Percentiles rank a stretch among this genome's conserved stretches.
phyloP scores from a whole-genome alignment of 2,888 invertebrate species.

The Blastobasis adustella region DNA sequence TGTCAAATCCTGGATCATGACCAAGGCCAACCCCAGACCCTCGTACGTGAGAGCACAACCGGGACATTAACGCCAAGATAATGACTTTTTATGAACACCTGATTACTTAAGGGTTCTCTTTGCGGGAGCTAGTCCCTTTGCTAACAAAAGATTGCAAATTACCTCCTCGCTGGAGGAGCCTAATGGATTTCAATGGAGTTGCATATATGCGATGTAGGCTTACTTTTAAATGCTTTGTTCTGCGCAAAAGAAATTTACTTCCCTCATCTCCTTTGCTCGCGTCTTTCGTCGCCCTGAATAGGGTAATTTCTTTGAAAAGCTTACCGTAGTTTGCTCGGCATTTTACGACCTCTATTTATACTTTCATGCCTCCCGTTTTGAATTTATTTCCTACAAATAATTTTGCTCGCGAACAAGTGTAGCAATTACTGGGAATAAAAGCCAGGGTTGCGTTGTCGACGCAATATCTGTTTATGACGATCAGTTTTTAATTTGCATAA shows the following conservation, averaged over 20 bases:
- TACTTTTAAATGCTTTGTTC: constrained; percentile 64
- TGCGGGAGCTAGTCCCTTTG: constrained; percentile 29
- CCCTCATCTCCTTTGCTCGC: constrained; percentile 46
- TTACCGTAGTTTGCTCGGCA: constrained; percentile 33
- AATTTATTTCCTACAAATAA: constrained; percentile 28
- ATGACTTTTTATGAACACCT: too few relatives aligned
- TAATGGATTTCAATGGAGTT: constrained; percentile 68
- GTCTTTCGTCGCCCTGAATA: constrained; percentile 50
- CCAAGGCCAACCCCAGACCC: too few relatives aligned
- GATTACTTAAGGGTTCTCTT: too few relatives aligned
- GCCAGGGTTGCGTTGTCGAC: too few relatives aligned
- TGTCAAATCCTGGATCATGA: too few relatives aligned
- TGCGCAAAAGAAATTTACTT: constrained; percentile 58
- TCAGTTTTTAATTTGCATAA: constrained; percentile 27
- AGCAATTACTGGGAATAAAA: constrained; percentile 6
- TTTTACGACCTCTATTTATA: constrained; percentile 30
- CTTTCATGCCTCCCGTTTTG: constrained; percentile 23
- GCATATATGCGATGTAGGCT: constrained; percentile 58
- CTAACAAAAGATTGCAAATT: constrained; percentile 64
- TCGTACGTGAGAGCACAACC: too few relatives aligned
- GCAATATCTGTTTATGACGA: too few relatives aligned
- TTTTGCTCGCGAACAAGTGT: constrained; percentile 8
- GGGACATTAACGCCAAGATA: too few relatives aligned
- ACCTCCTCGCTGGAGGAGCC: constrained; percentile 50
- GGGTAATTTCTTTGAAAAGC: constrained; percentile 53